Base-by-base conservation (phyloP, 1,140 invertebrate species). In the Venustaconcha ellipsiformis region DNA sequence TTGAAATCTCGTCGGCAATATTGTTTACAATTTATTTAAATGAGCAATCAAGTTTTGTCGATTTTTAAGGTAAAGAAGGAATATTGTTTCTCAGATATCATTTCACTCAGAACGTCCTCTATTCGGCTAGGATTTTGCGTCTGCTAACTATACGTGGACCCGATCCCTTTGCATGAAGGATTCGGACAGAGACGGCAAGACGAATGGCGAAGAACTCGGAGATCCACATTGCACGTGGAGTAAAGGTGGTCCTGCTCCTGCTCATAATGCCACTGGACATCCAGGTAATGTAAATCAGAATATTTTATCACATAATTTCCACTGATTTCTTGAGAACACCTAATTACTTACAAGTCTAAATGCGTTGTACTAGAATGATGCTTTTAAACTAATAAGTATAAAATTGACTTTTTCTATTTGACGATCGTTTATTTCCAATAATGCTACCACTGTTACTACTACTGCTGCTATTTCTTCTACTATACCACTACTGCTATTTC, bases 181-280 rank as follows among this genome's bases (percentile, higher is more conserved):
- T 67, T 78, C 74, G 14, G 80, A 82, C 63, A 60, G 66, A 20
- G 80, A 82, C 55, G 80, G 80, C 2, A 67, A 59, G 60, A 78
- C 70, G 14, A 82, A 82, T 58, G 80, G 80, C 4, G 58, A 80
- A n/a, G 80, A 81, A 62, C 57, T 81, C 17, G 80, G 80, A 20
- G 80, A 81, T 56, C 76, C 79, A 55, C 37, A 80, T 48, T 82
- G 80, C 63, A 57, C 23, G 6, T 82, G 80, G 80, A 48, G 60
- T 56, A 48, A 60, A 30, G 69, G 69, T 17, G 37, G 59, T 11
- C 57, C 57, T 26, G 57, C 57, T 6, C 57, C 62, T 23, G 69
- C 37, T 37, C 37, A 59, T 37, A 59, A 30, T 48, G 18, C 69
- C 14, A 70, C 59, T 14, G 71, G 71, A 23, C 71, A 65, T 66